These are phyloP conservation scores for Gerris buenoi DNA, from an alignment of 1,140 invertebrate species.

Conservation along the genomic window DNA sequence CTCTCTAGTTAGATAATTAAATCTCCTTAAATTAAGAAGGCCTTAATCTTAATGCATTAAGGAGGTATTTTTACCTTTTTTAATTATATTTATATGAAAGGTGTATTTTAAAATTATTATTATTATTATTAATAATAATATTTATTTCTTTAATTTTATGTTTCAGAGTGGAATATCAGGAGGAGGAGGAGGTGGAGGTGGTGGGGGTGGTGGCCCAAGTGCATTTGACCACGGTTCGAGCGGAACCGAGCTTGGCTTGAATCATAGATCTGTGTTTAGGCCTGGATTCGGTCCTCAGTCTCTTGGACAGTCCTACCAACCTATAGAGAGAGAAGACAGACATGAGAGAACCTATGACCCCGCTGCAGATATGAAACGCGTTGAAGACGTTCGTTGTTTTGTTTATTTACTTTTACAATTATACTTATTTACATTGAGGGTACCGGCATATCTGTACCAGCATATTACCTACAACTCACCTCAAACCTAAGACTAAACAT, in stretches of 20 bases:
- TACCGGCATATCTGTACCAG: too few species aligned
- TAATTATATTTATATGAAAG: too few species aligned
- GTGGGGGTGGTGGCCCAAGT: neutral
- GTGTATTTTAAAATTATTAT: too few species aligned
- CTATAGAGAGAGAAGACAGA: slow-evolving; percentile 34
- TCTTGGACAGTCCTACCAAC: slow-evolving; percentile 58
- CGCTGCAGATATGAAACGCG: slow-evolving; percentile 53
- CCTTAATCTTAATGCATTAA: too few species aligned
- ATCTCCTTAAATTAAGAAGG: too few species aligned
- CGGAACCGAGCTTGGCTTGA: slow-evolving; percentile 8
- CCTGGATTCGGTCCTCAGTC: slow-evolving; percentile 54
- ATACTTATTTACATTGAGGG: too few species aligned
- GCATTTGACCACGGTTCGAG: neutral
- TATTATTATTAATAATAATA: too few species aligned
- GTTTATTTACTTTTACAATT: neutral
- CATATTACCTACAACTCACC: too few species aligned
- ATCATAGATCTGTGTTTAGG: slow-evolving; percentile 39
- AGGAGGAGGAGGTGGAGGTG: neutral
- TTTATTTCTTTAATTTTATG: too few species aligned
- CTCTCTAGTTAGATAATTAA: too few species aligned
- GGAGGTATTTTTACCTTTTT: too few species aligned
- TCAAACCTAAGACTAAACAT: too few species aligned
- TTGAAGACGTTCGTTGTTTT: slow-evolving; percentile 47
- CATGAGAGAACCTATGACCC: slow-evolving; percentile 60
- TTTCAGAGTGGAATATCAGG: neutral